Percentiles rank a stretch among this genome's conserved stretches.
Evolutionary conservation across 2,888 invertebrate species (phyloP).

Genomic region (Sinotaia quadrata): DNA sequence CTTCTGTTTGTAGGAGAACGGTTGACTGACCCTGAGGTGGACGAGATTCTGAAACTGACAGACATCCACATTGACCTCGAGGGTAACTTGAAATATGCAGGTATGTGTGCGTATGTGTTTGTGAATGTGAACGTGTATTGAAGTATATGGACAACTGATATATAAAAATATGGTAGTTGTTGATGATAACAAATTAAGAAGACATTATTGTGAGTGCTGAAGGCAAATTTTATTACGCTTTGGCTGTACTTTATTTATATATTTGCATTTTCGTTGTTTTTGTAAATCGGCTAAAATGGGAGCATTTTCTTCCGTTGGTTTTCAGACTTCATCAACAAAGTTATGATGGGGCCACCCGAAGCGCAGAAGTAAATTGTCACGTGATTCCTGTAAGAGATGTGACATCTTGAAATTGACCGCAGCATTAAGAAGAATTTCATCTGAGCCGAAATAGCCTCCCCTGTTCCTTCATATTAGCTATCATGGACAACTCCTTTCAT

Average conservation of each 20-base stretch:
- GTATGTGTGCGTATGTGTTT: not conserved
- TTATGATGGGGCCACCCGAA: slow-evolving; percentile 76
- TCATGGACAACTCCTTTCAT: no score
- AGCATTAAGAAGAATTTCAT: no score
- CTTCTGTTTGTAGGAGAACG: slow-evolving; percentile 69
- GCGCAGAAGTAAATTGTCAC: slow-evolving; percentile 15
- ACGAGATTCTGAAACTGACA: slow-evolving; percentile 72
- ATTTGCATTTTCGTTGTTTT: no score
- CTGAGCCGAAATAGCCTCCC: no score
- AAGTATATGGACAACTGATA: not conserved
- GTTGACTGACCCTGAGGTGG: slow-evolving; percentile 72
- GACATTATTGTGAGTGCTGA: not conserved
- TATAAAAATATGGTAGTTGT: no score
- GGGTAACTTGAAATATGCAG: slow-evolving; percentile 73
- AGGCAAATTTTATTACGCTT: not conserved
- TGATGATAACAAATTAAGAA: no score
- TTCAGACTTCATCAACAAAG: slow-evolving; percentile 92
- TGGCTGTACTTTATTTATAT: not conserved
- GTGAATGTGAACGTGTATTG: not conserved
- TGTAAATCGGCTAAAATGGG: no score
- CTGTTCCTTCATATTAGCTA: no score
- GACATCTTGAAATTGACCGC: no score
- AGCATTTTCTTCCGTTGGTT: slow-evolving; percentile 71
- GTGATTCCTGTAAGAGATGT: no score
- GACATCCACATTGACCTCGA: slow-evolving; percentile 74